Evolutionary conservation across 2,113 vertebrate genomes (phyloP).

Genomic region (Globicephala melas): DNA sequence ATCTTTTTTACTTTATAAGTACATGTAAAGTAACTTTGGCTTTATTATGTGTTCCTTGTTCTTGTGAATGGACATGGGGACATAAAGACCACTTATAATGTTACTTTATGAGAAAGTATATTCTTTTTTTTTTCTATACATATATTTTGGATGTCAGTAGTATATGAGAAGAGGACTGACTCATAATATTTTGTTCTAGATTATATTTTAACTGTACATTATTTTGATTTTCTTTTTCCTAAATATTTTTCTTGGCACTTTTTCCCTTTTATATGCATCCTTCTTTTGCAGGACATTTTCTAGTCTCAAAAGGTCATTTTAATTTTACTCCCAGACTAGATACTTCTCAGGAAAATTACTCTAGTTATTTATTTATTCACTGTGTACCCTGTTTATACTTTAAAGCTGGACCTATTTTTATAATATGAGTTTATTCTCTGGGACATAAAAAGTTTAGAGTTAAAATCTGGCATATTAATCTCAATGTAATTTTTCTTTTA

Average conservation of each 20-base stretch:
- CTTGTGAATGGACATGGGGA: neutral
- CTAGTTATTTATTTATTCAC: conserved; percentile 43
- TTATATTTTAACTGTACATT: neutral
- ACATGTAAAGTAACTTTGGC: neutral
- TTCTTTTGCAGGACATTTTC: neutral
- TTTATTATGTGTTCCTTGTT: neutral
- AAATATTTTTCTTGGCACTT: neutral
- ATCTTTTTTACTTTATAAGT: neutral
- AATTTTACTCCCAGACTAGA: neutral
- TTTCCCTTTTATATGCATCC: neutral
- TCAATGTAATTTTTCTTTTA: conserved; percentile 66
- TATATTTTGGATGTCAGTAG: neutral
- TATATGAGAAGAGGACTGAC: neutral
- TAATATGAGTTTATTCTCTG: conserved; percentile 19
- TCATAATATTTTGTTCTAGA: neutral
- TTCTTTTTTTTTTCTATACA: neutral
- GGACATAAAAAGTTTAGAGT: conserved; percentile 56
- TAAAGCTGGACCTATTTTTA: neutral
- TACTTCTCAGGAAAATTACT: conserved; percentile 8
- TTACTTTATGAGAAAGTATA: neutral
- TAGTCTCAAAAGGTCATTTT: neutral
- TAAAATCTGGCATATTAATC: conserved; percentile 58
- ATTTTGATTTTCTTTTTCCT: neutral
- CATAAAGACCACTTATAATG: neutral
- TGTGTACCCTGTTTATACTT: neutral